Base-by-base conservation (phyloP, 1,140 invertebrate genomes). In the roundworm (Caenorhabditis elegans) region DNA sequence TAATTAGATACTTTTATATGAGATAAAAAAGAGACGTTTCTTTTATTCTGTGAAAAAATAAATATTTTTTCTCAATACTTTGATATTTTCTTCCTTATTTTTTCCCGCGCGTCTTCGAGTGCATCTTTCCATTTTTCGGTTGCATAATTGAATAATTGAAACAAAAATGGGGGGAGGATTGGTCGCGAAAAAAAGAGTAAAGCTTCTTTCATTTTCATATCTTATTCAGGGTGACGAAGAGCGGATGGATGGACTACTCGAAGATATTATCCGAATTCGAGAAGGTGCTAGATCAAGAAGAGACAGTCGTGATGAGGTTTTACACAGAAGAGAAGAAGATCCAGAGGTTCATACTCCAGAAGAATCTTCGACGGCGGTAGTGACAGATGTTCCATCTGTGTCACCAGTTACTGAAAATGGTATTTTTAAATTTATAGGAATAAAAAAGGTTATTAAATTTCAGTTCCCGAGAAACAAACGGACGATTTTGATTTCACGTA, bases 221-320 rank as follows among this genome's bases (percentile, higher is more conserved):
- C 60, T 43, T 39, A 70, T 70, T 70, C 60, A 70, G 60, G 60
- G 60, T 43, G 60, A 34, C 60, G 60, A 70, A 39, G 60, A 70
- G 60, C 60, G 34, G 22, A 70, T 70, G 60, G 60, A 70, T 70
- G 60, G 34, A 70, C 19, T 70, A 36, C 39, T 79, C 17, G 78
- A 79, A 19, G 78, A 79, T 22, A 65, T 48, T 36, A 65, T 79
- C 36, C 51, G 55, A 36, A 53, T 60, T 28, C 80, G 80, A 36
- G 80, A 81, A 77, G 80, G 80, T 3, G 80, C 80, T 11, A 48
- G 65, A 51, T 81, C 80, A 17, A 75, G 80, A 43, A 79, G 60
- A 70, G 60, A 70, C n/a, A 70, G 60, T 70, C 60, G 60, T 17
- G 60, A 70, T 39, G 60, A 70, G 13, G 19, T 70, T 10, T n/a